phyloP scores from a whole-genome alignment of 53 echinoderm and acorn worm species.

The Arbacia lixula region DNA sequence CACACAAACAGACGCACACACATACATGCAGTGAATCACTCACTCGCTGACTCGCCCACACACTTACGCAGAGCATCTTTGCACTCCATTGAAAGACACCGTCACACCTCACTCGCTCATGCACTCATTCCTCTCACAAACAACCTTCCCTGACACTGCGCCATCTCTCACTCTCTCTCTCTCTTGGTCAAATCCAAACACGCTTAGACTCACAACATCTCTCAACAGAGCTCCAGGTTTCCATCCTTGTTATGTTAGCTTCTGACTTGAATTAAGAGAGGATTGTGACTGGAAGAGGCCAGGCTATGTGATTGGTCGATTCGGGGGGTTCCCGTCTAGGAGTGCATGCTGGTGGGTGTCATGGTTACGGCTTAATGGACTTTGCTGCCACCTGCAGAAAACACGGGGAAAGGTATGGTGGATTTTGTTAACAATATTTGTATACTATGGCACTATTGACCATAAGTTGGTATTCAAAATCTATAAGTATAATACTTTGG shows the following conservation, averaged over 20 bases:
- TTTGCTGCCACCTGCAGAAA: background rate
- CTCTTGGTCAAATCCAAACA: background rate
- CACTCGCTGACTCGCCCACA: slow-evolving; percentile 8
- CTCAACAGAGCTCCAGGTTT: background rate
- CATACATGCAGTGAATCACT: background rate
- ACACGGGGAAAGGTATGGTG: background rate
- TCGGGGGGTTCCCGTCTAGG: slow-evolving; percentile 16
- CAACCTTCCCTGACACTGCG: background rate
- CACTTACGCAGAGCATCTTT: slow-evolving; percentile 10
- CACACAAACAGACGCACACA: background rate
- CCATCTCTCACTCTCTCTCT: slow-evolving; percentile 3
- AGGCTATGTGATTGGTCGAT: slow-evolving; percentile 32
- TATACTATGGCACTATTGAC: no score
- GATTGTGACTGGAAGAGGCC: no score
- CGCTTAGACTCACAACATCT: slow-evolving; percentile 15
- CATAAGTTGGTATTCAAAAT: no score
- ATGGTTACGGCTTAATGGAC: slow-evolving; percentile 29
- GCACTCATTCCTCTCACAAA: background rate
- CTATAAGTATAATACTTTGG: no score
- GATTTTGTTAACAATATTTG: background rate
- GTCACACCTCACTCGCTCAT: no score
- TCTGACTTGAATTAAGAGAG: slow-evolving; percentile 5
- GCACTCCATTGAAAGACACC: slow-evolving; percentile 11
- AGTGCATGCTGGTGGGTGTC: slow-evolving; percentile 34
- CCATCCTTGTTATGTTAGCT: no score